phyloP scores from a whole-genome alignment of 2,797 vertebrate species.

The Macroramphosus scolopax region DNA sequence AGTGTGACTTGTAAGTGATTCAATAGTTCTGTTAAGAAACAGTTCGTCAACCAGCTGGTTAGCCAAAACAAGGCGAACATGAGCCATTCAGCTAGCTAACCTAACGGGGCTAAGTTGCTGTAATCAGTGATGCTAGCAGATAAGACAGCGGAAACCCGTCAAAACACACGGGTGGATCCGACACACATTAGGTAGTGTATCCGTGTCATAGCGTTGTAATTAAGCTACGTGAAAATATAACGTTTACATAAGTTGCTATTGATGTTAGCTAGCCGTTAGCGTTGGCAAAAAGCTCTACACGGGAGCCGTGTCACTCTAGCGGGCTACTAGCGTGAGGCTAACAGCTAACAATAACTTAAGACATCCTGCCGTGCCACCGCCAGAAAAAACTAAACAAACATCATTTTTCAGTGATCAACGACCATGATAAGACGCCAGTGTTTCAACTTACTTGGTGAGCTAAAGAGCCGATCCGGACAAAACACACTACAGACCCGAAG shows the following conservation, averaged over 20 bases:
- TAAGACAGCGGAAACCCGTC: no score
- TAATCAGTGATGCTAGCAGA: background rate
- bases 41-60: conserved; percentile 36
- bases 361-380: background rate
- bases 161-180: no score
- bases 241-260: background rate
- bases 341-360: conserved; percentile 60
- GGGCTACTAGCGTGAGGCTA: conserved; percentile 43
- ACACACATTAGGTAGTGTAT: accelerated
- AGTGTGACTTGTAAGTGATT: no score
- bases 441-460: conserved; percentile 65
- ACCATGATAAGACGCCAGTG: accelerated
- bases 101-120: conserved; percentile 3
- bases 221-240: accelerated
- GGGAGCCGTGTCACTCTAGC: conserved; percentile 7
- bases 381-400: background rate
- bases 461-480: conserved; percentile 54
- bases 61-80: conserved; percentile 53
- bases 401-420: accelerated
- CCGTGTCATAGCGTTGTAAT: accelerated
- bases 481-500: conserved; percentile 36
- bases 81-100: conserved; percentile 29
- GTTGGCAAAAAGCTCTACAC: conserved; percentile 25
- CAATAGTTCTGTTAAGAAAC: no score
- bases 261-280: conserved; percentile 45